Percentiles rank a stretch among this genome's conserved stretches.
phyloP scores from a whole-genome alignment of 2,888 invertebrate genomes.

The Ferrisia virgata region DNA sequence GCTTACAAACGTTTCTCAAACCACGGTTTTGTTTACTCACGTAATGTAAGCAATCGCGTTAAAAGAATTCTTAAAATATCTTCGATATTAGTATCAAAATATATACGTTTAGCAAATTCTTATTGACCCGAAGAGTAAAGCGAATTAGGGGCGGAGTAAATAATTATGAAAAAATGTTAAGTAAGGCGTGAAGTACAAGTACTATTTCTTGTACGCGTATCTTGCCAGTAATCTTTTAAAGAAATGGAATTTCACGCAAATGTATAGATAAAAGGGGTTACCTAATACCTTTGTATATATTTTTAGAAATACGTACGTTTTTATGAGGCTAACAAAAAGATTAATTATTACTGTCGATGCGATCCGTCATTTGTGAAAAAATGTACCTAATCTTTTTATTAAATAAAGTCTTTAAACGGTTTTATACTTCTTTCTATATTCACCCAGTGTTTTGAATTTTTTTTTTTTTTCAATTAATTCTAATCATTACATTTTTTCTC shows the following conservation, averaged over 20 bases:
- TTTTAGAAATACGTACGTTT: not conserved
- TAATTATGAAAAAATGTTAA: conserved; percentile 4
- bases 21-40: not conserved
- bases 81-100: not conserved
- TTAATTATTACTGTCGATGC: not conserved
- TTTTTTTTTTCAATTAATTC: no score
- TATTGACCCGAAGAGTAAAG: not conserved
- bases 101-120: not conserved
- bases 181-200: not conserved
- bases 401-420: no score
- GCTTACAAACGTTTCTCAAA: not conserved
- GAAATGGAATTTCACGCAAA: not conserved
- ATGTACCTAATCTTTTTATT: no score
- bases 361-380: not conserved
- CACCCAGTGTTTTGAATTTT: no score
- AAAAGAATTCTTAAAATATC: conserved; percentile 24
- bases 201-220: not conserved
- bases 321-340: not conserved
- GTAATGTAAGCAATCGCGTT: conserved; percentile 3
- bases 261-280: not conserved
- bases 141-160: not conserved
- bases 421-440: no score
- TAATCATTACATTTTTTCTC: no score
- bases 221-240: not conserved
- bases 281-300: no score